Conservation (phyloP, 2,113 vertebrate species). For the Perccottus glenii region DNA sequence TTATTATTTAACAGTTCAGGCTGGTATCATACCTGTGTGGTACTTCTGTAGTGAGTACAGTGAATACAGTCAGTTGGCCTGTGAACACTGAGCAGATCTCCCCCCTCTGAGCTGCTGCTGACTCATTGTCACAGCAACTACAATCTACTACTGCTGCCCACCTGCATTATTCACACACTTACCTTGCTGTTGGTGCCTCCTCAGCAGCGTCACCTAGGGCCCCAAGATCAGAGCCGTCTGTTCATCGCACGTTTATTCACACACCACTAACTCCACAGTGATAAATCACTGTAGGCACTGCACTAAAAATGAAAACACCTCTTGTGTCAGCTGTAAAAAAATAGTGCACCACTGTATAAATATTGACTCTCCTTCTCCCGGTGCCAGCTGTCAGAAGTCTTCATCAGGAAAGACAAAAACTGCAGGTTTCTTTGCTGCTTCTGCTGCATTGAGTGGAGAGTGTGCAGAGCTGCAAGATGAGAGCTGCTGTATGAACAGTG, state of each 20-base stretch:
- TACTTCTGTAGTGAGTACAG: slow-evolving; percentile 13
- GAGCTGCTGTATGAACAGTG: slow-evolving; percentile 11
- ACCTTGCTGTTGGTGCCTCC: slow-evolving; percentile 67
- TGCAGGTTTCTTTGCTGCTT: slow-evolving; percentile 37
- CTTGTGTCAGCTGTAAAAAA: neutral
- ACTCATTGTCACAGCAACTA: slow-evolving; percentile 76
- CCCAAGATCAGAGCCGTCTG: neutral
- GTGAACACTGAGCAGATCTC: slow-evolving; percentile 41
- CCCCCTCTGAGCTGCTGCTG: slow-evolving; percentile 68
- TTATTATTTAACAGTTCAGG: too few species aligned
- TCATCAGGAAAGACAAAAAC: slow-evolving; percentile 12
- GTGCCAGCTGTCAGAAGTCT: slow-evolving; percentile 22
- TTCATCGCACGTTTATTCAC: slow-evolving; percentile 10
- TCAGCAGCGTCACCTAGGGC: slow-evolving; percentile 64
- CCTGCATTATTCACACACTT: slow-evolving; percentile 74
- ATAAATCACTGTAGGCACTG: neutral
- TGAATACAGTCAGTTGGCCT: slow-evolving; percentile 30
- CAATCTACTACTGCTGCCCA: slow-evolving; percentile 76
- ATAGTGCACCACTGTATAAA: slow-evolving; percentile 1
- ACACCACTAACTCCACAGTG: neutral
- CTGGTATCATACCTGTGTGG: slow-evolving; percentile 20
- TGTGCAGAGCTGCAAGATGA: slow-evolving; percentile 42
- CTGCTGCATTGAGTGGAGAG: slow-evolving; percentile 53
- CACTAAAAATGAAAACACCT: neutral
- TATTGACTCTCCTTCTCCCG: slow-evolving; percentile 19